phyloP scores from a whole-genome alignment of 2,113 vertebrate genomes.

The Caranx ignobilis region DNA sequence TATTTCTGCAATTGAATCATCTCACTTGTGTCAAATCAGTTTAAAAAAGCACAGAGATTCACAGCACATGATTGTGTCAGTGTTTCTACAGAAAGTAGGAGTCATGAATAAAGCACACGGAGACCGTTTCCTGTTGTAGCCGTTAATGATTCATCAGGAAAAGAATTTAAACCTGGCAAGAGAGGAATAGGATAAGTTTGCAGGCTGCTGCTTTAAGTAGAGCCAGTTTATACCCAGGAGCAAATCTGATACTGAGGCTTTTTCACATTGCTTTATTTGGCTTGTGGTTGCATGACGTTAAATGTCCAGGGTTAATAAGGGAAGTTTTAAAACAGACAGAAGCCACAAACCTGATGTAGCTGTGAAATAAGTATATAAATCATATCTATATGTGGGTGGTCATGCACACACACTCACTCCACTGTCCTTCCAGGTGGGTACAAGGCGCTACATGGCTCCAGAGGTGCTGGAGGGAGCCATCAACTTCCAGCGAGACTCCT shows the following conservation, averaged over 20 bases:
- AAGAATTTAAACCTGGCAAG: not conserved
- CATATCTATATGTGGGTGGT: no score
- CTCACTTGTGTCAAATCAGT: not conserved
- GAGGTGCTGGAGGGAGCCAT: slow-evolving; percentile 99
- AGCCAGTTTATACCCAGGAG: no score
- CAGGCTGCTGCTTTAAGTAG: not conserved
- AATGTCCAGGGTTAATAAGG: not conserved
- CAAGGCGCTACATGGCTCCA: slow-evolving; percentile 97
- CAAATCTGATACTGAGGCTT: not conserved
- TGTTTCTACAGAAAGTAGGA: not conserved
- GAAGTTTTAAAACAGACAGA: not conserved
- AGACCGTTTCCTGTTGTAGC: not conserved
- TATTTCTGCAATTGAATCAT: not conserved
- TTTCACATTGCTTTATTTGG: not conserved
- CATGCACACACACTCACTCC: not conserved
- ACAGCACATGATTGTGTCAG: not conserved
- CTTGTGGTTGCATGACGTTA: not conserved
- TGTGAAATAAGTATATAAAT: no score
- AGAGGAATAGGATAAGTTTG: not conserved
- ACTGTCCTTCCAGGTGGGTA: slow-evolving; percentile 89
- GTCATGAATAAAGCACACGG: not conserved
- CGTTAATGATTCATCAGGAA: not conserved
- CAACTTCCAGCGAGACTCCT: slow-evolving; percentile 98
- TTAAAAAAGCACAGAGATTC: not conserved
- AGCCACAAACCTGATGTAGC: not conserved